These are phyloP conservation scores for Chaetodon auriga DNA, from an alignment of 2,113 vertebrate species.

Conservation along the genomic window DNA sequence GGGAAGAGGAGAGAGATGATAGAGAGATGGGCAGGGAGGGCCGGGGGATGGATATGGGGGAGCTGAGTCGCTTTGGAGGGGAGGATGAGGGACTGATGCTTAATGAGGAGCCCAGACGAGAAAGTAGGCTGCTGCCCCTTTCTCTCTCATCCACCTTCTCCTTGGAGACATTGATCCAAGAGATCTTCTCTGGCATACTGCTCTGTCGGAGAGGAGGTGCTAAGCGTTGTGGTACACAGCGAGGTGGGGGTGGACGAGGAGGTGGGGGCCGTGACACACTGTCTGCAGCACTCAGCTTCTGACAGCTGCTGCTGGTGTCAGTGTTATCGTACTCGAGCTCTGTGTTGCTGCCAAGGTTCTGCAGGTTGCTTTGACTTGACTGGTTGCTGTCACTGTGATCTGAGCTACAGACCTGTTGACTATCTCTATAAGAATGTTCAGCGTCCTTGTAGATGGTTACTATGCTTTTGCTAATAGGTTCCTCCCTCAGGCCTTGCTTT, in stretches of 20 bases:
- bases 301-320: neutral
- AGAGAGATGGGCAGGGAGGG: constrained; percentile 82
- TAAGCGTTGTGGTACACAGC: neutral
- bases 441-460: neutral
- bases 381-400: neutral
- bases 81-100: constrained; percentile 75
- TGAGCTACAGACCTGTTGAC: constrained; percentile 1
- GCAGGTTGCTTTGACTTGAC: constrained; percentile 4
- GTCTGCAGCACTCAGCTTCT: neutral
- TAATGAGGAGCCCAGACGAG: constrained; percentile 71
- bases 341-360: neutral
- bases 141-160: constrained; percentile 73
- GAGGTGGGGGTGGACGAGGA: constrained; percentile 74
- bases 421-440: neutral
- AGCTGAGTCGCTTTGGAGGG: constrained; percentile 82
- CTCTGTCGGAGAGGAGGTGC: constrained; percentile 69
- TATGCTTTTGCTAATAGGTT: neutral
- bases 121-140: constrained; percentile 63
- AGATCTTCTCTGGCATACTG: constrained; percentile 89
- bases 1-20: constrained; percentile 69
- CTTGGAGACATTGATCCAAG: constrained; percentile 75
- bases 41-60: constrained; percentile 78
- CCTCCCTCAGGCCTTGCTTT: constrained; percentile 9
- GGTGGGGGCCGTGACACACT: constrained; percentile 54
- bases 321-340: neutral